phyloP scores from a whole-genome alignment of 2,888 invertebrate species.

The Sericinus montela region DNA sequence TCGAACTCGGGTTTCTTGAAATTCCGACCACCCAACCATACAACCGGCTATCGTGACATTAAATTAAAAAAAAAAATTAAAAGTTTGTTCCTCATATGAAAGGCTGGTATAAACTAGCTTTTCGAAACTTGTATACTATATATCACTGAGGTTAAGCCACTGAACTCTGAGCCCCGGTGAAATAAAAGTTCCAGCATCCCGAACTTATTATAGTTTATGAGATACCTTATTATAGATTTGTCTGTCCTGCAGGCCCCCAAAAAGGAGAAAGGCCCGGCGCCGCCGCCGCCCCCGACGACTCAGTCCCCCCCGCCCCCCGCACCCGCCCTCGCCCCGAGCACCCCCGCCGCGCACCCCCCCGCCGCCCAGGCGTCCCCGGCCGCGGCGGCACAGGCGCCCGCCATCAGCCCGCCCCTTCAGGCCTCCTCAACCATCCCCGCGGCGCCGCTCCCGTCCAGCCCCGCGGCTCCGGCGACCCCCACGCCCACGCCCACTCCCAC shows the following conservation, averaged over 20 bases:
- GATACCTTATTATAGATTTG: too few species aligned
- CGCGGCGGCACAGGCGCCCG: not conserved
- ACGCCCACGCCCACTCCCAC: slow-evolving; percentile 35
- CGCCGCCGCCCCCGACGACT: slow-evolving; percentile 78
- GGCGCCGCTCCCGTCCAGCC: slow-evolving; percentile 22
- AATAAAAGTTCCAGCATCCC: too few species aligned
- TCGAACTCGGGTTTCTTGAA: too few species aligned
- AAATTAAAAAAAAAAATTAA: too few species aligned
- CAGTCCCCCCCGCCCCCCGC: slow-evolving; percentile 5
- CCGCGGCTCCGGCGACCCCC: slow-evolving; percentile 17
- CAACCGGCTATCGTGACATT: too few species aligned
- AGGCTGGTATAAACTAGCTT: too few species aligned
- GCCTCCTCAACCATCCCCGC: slow-evolving; percentile 14
- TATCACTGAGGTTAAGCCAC: too few species aligned
- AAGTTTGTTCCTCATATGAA: too few species aligned
- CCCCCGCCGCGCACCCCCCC: not conserved
- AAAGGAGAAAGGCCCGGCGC: slow-evolving; percentile 91
- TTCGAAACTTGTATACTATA: too few species aligned
- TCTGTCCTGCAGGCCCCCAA: slow-evolving; percentile 81
- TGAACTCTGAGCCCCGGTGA: too few species aligned
- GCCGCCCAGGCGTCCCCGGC: slow-evolving; percentile 2
- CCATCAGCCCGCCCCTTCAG: slow-evolving; percentile 17
- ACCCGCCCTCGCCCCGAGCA: not conserved
- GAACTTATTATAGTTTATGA: too few species aligned
- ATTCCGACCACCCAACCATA: too few species aligned